Evolutionary conservation across 2,113 vertebrate genomes (phyloP), one percentile per base, ranked within the genome.

Genomic region (Ochotona princeps): DNA sequence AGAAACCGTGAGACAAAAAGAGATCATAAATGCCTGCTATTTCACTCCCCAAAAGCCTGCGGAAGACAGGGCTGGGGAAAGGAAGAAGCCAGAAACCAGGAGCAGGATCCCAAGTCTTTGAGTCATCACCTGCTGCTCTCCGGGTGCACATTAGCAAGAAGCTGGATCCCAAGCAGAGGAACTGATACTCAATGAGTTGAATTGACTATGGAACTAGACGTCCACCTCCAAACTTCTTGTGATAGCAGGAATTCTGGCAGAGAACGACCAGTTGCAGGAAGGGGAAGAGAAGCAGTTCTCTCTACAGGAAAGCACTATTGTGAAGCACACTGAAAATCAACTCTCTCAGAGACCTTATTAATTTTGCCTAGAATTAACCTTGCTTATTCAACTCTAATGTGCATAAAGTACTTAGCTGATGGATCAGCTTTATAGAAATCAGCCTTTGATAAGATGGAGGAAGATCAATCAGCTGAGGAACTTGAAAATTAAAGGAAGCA

Each of bases 381-480:
- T 49, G 54, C 32, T 91, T 79, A n/a, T n/a, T 57, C 65, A 44
- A 78, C 17, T 14, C 32, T 89, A 70, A 89, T 79, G 63, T 86
- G 23, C 26, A 66, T 69, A 69, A 93, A 79, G 26, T 26, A 47
- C 65, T 89, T 81, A n/a, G 44, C 63, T 63, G 47, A 32, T 92
- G 28, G 63, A 74, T 63, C 35, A 79, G 80, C 61, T 72, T 91
- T 38, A 65, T 10, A 96, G 76, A 91, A 92, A 86, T 91, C 32
- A 60, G 35, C 63, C 75, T 90, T 88, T 80, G 61, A 92, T 83
- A 86, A 89, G 87, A 92, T 0, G 74, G n/a, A 69, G 44, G 65
- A 82, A 83, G 86, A 60, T 89, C 70, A 66, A 74, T 89, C 81
- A 83, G 13, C 57, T n/a, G 10, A 87, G n/a, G 72, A 65, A 83